These are phyloP conservation scores for Olivierus martensii DNA, from an alignment of 1,140 invertebrate genomes.

Conservation along the genomic window DNA sequence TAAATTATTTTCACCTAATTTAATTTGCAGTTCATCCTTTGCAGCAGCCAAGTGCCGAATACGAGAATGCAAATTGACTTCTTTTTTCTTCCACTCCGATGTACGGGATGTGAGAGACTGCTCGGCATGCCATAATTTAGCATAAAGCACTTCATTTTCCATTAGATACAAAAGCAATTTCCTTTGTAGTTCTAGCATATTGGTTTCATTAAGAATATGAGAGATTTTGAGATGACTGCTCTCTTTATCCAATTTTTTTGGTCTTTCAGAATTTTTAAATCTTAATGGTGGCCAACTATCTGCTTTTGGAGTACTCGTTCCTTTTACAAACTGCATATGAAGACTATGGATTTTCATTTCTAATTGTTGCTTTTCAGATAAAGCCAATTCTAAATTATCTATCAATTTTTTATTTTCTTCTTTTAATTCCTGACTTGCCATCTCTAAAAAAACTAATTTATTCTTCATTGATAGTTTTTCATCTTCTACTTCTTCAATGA, in stretches of 20 bases:
- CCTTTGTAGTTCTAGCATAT: conserved; percentile 62
- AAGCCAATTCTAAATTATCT: background rate
- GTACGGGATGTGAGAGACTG: background rate
- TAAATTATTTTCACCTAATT: conserved; percentile 10
- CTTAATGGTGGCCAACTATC: background rate
- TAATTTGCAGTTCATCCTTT: conserved; percentile 8
- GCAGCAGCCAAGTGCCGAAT: conserved; percentile 6
- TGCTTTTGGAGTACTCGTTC: background rate
- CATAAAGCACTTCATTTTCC: conserved; percentile 54
- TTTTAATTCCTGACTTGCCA: background rate
- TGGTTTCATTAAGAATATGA: conserved; percentile 63
- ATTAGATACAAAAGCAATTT: conserved; percentile 66
- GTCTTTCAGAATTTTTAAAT: background rate
- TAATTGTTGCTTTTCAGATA: conserved; percentile 34
- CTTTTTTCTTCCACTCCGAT: background rate
- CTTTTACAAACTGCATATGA: conserved; percentile 29
- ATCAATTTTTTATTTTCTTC: background rate
- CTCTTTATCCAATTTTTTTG: background rate
- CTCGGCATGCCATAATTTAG: conserved; percentile 6
- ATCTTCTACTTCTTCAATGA: background rate
- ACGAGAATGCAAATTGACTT: conserved; percentile 7
- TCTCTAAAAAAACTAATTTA: background rate
- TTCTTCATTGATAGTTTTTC: background rate
- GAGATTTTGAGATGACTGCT: conserved; percentile 46
- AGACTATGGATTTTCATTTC: conserved; percentile 33